phyloP scores from a whole-genome alignment of 2,113 vertebrate genomes.

The Prochilodus magdalenae region DNA sequence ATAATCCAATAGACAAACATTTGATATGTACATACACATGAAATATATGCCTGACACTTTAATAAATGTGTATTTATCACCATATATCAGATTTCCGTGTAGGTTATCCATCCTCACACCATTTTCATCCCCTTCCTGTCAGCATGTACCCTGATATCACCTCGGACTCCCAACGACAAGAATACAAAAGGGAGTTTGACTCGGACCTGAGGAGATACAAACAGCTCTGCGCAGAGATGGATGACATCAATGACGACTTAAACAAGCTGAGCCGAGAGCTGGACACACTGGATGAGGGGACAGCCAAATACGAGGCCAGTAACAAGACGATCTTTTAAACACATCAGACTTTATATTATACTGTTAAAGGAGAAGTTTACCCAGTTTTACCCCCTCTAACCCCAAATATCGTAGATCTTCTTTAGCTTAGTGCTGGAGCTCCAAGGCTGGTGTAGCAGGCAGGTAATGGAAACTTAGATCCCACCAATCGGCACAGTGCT shows the following conservation, averaged over 20 bases:
- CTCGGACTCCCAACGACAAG: constrained; percentile 75
- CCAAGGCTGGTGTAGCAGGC: no score
- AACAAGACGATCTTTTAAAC: not conserved
- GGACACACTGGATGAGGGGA: constrained; percentile 78
- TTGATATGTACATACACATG: no score
- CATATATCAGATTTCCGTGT: no score
- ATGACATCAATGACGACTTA: constrained; percentile 81
- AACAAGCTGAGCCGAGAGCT: constrained; percentile 83
- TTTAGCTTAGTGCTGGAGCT: no score
- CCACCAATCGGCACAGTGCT: no score
- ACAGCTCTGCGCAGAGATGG: constrained; percentile 85
- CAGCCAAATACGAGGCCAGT: constrained; percentile 81
- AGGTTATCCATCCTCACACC: no score
- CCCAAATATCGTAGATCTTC: no score
- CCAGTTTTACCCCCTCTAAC: no score
- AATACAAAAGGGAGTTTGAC: constrained; percentile 86
- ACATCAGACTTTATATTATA: not conserved
- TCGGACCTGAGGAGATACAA: constrained; percentile 81
- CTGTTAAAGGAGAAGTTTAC: not conserved
- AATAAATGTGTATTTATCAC: no score
- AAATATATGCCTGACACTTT: no score
- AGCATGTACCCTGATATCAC: constrained; percentile 83
- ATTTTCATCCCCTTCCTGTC: constrained; percentile 1
- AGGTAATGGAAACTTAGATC: no score
- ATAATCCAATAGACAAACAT: no score